Percentiles rank a stretch among this genome's conserved stretches.
These are phyloP conservation scores for Cyanistes caeruleus DNA, from an alignment of 2,113 vertebrate genomes.

Conservation along the genomic window DNA sequence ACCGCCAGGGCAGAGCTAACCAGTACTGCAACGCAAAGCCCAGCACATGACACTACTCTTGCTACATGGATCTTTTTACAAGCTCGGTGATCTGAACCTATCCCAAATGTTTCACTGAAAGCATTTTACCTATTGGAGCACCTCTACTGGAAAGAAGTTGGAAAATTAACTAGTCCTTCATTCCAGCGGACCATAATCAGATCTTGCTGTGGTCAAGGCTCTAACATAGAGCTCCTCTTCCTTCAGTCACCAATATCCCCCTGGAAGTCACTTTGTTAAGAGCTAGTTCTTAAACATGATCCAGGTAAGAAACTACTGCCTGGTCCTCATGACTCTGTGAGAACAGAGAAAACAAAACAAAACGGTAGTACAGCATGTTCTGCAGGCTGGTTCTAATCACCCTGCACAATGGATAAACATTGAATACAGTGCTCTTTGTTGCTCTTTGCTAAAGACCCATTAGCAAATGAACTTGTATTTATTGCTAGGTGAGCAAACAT, in stretches of 20 bases:
- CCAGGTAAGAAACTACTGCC: neutral
- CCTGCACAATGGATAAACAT: neutral
- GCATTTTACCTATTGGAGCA: neutral
- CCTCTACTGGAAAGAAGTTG: neutral
- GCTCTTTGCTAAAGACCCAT: constrained; percentile 10
- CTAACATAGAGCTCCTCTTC: neutral
- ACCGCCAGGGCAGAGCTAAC: neutral
- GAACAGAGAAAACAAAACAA: neutral
- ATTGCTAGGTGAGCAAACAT: constrained; percentile 24
- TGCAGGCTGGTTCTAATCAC: neutral
- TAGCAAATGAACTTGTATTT: constrained; percentile 19
- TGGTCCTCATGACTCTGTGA: neutral
- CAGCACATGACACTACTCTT: neutral
- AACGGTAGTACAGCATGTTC: neutral
- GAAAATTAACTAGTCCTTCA: neutral
- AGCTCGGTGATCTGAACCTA: neutral
- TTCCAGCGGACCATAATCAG: neutral
- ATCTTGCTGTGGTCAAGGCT: neutral
- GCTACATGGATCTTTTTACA: neutral
- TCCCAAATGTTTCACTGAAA: neutral
- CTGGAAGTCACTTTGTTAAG: neutral
- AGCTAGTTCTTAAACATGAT: neutral
- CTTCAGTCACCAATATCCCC: neutral
- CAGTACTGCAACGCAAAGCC: neutral
- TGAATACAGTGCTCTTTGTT: neutral